Conservation (phyloP, 2,113 vertebrate genomes). For the Setophaga petechia region DNA sequence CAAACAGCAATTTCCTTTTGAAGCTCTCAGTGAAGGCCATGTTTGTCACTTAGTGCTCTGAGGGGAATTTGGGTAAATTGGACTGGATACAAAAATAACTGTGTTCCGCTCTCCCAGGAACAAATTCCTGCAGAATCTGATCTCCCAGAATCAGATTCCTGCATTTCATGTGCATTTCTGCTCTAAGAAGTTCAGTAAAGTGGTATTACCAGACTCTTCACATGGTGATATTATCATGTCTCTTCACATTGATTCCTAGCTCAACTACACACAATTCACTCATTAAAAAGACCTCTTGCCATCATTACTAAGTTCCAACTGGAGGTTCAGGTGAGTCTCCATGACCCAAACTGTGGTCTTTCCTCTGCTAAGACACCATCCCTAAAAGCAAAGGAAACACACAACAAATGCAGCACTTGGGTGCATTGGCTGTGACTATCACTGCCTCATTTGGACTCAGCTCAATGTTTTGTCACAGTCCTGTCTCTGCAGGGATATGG, state of each 20-base stretch:
- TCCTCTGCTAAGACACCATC: background rate
- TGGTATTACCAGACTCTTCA: background rate
- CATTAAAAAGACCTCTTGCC: background rate
- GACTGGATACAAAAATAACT: background rate
- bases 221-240: background rate
- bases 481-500: background rate
- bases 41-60: background rate
- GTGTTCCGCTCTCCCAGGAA: background rate
- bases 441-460: fast-evolving
- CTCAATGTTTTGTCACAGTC: background rate
- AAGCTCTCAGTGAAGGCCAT: background rate
- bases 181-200: background rate
- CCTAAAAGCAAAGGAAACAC: background rate
- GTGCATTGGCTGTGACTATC: background rate
- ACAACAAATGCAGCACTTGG: background rate
- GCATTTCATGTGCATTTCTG: background rate
- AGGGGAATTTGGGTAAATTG: background rate
- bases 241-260: background rate
- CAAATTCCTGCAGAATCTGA: background rate
- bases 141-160: background rate
- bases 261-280: background rate
- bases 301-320: background rate
- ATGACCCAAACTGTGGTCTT: background rate
- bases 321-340: background rate
- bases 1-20: background rate